Base-by-base conservation (phyloP, 1,140 invertebrate genomes). In the Popillia japonica region DNA sequence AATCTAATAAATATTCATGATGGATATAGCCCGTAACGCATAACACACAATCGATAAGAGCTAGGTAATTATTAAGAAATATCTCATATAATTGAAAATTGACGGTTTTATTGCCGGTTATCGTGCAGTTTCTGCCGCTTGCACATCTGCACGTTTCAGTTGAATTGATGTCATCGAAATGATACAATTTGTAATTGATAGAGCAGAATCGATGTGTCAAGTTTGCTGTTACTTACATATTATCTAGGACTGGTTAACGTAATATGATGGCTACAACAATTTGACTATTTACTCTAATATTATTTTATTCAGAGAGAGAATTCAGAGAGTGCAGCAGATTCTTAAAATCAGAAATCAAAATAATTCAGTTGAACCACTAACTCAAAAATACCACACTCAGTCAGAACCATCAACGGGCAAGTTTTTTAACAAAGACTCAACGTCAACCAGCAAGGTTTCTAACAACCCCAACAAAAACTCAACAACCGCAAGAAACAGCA, bases 1-100 rank as follows among this genome's bases (percentile, higher is more conserved):
- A n/a, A 1, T 34, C 48, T 55, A 55, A 55, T 55, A 55, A 55
- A 55, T 55, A 55, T 55, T 55, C 48, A 55, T 55, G 48, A 55
- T 55, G 17, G 48, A 55, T 55, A 17, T 3, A 14, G 6, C 17
- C 48, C 17, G 14, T 17, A 14, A 10, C 48, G 17, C 6, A 55
- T 17, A 17, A 17, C 6, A 55, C 17, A n/a, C 14, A 55, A 55
- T 55, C 48, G 14, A 55, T 55, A 55, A n/a, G 48, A 14, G 48
- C 17, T 55, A 55, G n/a, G n/a, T n/a, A n/a, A 14, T 14, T 55
- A 55, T 55, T 55, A 55, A 55, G 48, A n/a, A 55, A 14, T 55
- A 55, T 55, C 48, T 14, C 48, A 17, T 17, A 55, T 6, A 55
- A 55, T 55, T 55, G 48, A 7, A 55, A 55, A 55, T 55, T 55